A percentile compares a stretch with the other conserved stretches of the same genome.
Conservation (phyloP, 1,140 invertebrate genomes). For the Drosophila guanche region DNA sequence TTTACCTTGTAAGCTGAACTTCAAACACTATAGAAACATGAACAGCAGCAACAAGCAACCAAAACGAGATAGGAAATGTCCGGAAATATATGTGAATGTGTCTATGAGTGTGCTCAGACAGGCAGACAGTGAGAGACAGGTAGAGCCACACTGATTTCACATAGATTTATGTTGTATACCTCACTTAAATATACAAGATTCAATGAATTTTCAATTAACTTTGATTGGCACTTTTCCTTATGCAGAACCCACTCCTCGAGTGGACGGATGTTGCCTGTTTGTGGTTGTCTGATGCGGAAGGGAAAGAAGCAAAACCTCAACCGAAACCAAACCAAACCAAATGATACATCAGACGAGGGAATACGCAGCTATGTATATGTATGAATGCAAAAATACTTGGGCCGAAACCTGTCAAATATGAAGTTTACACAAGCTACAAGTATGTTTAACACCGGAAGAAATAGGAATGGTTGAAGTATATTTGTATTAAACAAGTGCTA, state of each 20-base stretch:
- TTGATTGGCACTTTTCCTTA: conserved; percentile 80
- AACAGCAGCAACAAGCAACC: conserved; percentile 24
- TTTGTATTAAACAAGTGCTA: too few relatives aligned
- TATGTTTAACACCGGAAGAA: background rate
- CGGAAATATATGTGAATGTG: conserved; percentile 8
- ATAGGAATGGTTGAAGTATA: background rate
- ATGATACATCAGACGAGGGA: conserved; percentile 24
- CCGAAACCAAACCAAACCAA: conserved; percentile 12
- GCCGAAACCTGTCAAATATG: conserved; percentile 19
- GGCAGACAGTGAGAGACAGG: background rate
- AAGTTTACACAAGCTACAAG: conserved; percentile 5
- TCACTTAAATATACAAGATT: conserved; percentile 79
- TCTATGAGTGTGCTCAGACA: background rate
- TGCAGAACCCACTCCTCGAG: conserved; percentile 38
- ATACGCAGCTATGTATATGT: conserved; percentile 5
- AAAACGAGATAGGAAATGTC: conserved; percentile 26
- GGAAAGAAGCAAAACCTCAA: conserved; percentile 2
- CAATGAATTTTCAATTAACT: conserved; percentile 82
- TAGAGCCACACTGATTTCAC: conserved; percentile 13
- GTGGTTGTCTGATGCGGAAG: conserved; percentile 17
- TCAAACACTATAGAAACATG: conserved; percentile 54
- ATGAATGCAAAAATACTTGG: conserved; percentile 42
- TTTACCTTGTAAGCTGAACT: conserved; percentile 76
- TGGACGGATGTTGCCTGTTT: conserved; percentile 42
- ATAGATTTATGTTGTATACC: conserved; percentile 64